Evolutionary conservation across 2,888 invertebrate genomes (phyloP).

Genomic region (Morpho helenor): DNA sequence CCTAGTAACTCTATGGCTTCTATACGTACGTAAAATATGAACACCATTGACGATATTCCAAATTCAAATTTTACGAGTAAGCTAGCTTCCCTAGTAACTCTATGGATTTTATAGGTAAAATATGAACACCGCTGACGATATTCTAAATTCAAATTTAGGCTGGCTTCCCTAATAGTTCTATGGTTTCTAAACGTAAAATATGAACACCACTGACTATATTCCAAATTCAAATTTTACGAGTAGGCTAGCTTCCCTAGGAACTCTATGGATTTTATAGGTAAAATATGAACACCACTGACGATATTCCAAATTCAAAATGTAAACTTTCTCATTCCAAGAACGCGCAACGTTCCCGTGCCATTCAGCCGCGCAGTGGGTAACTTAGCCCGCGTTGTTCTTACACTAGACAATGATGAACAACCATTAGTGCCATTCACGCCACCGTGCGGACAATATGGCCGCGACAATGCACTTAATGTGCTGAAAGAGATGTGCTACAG

Average conservation of each 20-base stretch:
- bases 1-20: no score
- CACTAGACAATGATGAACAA: constrained; percentile 54
- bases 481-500: constrained; percentile 33
- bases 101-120: background rate
- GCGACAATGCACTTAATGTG: constrained; percentile 32
- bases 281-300: no score
- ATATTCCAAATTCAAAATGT: background rate
- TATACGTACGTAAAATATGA: no score
- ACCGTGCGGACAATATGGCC: constrained; percentile 60
- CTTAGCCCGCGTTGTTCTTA: constrained; percentile 46
- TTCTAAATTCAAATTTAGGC: no score
- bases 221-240: no score
- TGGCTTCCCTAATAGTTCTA: background rate
- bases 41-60: no score
- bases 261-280: no score
- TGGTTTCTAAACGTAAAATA: constrained; percentile 1
- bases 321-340: constrained; percentile 32
- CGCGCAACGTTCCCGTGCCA: constrained; percentile 16
- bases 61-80: no score
- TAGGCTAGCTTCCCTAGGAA: no score
- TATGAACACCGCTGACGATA: no score
- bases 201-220: no score
- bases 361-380: constrained; percentile 31
- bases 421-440: constrained; percentile 56
- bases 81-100: background rate